These are phyloP conservation scores for Choloepus hoffmanni DNA, from an alignment of 2,113 vertebrate genomes.

Conservation along the genomic window DNA sequence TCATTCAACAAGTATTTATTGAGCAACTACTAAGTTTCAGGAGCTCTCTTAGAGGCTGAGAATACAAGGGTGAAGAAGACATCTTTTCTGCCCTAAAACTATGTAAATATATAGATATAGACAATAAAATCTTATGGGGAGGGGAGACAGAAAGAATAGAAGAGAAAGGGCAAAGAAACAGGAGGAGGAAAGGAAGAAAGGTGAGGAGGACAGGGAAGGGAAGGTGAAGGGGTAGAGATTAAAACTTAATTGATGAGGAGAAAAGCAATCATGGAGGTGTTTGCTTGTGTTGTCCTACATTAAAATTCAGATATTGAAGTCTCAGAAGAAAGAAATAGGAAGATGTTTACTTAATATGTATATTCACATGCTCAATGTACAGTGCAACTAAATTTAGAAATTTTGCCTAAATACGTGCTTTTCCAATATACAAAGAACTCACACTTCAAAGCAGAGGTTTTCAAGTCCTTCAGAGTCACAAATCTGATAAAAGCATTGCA, in stretches of 20 bases:
- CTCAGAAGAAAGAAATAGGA: not conserved
- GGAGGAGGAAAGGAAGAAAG: not conserved
- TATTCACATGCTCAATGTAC: not conserved
- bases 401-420: not conserved
- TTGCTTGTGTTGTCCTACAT: not conserved
- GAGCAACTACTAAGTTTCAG: not conserved
- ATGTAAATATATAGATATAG: not conserved
- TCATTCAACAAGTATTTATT: not conserved
- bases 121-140: not conserved
- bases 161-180: not conserved
- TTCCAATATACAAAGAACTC: not conserved
- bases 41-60: not conserved
- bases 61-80: not conserved
- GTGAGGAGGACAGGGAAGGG: not conserved
- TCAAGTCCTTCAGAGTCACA: not conserved
- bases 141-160: not conserved
- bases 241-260: not conserved
- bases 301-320: not conserved
- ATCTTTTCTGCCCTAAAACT: not conserved
- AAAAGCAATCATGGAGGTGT: not conserved
- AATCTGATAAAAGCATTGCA: not conserved
- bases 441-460: slow-evolving; percentile 2
- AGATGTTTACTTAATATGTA: not conserved
- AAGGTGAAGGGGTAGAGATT: not conserved
- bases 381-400: not conserved